Evolutionary conservation across 2,113 vertebrate genomes (phyloP), one percentile per base, ranked within the genome.

Genomic region (Raja brachyura): DNA sequence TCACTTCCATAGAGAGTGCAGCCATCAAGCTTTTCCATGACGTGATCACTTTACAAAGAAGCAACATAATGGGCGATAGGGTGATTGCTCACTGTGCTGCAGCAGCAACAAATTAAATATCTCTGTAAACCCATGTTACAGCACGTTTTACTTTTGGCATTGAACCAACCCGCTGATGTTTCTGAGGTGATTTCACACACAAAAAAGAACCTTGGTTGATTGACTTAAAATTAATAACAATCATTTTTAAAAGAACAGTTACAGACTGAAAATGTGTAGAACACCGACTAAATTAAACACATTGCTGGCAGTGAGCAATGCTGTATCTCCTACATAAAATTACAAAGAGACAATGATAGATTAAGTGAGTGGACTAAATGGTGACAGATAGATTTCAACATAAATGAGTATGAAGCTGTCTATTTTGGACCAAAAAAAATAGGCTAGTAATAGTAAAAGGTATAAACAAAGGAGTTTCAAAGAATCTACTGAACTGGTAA

Each of bases 251-350:
- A 77, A 10, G 10, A 77, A 33, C 75, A 77, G 75, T 77, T 77
- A 16, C 75, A 77, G 75, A 77, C 33, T n/a, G 16, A 77, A 77
- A 33, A 77, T 14, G n/a, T 33, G 31, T 77, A 33, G 75, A 33
- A 33, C 16, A 33, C 8, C 14, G 11, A 10, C 9, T 33, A 77
- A 77, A 77, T 77, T 77, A 77, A 77, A 77, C 75, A 33, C 33
- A 77, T 31, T 77, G 75, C 75, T 77, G 75, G 75, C 75, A 77
- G 75, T 77, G 75, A 77, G n/a, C 75, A 77, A 33, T 77, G 75
- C 4, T 77, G 1, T 13, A 77, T 31, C n/a, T 77, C 31, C 75
- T 75, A 13, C 28, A 76, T 76, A 76, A 76, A 76, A 76, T 76
- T 31, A 76, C 75, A 76, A 75, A 75, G 75, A 76, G 75, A 76